A percentile compares a stretch with the other conserved stretches of the same genome.
Evolutionary conservation across 2,797 vertebrate genomes (phyloP).

Genomic region (Catamblyrhynchus diadema): DNA sequence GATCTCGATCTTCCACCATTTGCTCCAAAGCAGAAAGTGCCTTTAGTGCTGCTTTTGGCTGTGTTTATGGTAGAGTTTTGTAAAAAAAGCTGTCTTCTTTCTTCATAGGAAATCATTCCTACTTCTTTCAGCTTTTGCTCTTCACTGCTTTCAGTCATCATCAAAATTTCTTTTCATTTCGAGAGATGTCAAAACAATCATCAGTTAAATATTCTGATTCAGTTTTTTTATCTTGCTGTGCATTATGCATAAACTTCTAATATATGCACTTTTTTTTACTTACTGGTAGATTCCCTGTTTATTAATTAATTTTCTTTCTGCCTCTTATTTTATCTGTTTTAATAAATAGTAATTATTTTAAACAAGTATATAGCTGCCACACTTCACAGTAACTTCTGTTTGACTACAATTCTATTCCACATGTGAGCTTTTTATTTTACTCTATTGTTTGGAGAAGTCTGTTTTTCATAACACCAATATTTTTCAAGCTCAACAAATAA

Average conservation of each 20-base stretch:
- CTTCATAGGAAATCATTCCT: not conserved
- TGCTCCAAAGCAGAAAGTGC: not conserved
- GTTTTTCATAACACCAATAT: not conserved
- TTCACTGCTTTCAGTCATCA: not conserved
- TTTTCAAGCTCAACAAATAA: conserved; percentile 22
- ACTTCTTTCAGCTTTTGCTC: not conserved
- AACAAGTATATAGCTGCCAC: not conserved
- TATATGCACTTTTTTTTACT: not conserved
- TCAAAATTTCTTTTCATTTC: not conserved
- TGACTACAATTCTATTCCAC: not conserved
- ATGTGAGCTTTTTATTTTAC: not conserved
- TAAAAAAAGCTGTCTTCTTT: not conserved
- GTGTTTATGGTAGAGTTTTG: not conserved
- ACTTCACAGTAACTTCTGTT: not conserved
- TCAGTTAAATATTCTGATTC: not conserved
- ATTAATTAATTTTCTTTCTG: not conserved
- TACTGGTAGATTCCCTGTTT: not conserved
- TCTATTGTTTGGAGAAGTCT: not conserved
- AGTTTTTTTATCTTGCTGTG: not conserved
- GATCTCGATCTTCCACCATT: not conserved
- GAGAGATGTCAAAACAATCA: not conserved
- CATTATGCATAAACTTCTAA: not conserved
- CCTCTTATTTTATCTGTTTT: not conserved
- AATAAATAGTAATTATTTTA: not conserved
- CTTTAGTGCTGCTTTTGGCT: not conserved